Base-by-base conservation (phyloP, 2,888 invertebrate genomes). In the Endomychus coccineus region DNA sequence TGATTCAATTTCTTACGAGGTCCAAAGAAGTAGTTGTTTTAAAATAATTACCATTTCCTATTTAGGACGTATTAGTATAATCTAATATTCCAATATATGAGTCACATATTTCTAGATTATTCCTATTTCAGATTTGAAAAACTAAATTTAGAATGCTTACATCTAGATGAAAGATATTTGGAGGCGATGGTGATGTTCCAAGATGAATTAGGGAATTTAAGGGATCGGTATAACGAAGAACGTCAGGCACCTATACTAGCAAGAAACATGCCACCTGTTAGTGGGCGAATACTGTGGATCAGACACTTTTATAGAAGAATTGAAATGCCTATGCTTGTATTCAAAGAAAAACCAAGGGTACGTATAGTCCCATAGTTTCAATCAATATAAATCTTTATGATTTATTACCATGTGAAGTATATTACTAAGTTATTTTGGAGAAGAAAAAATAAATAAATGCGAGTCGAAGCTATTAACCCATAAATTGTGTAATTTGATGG, bases 261-360 rank as follows among this genome's bases (percentile, higher is more conserved):
- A 0, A 69, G 82, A 37, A 83, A 84, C 55, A 74, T 82, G 70
- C 85, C 90, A 2, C 86, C 88, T 0, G 78, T 86, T 10, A 71
- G 83, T 10, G 90, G 88, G 3, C 74, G 87, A 53, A 78, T 91
- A 12, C 72, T 78, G 58, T 91, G 91, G 90, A 82, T 87, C 46
- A 70, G 88, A 39, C 83, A 85, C 51, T 74, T 88, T 39, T 79
- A 80, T 49, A 73, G 73, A 39, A 77, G 80, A 43, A 78, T 90
- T 34, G 77, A 82, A 52, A 68, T 68, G 12, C 86, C 89, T 0
- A 89, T 90, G 86, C 67, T 77, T 29, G 69, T 76, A 3, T 71
- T 72, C 31, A 66, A 65, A 46, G 58, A 51, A 11, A 66, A 66
- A 19, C 42, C 58, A 7, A 54, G 62, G 39, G 62, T 60, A 37